Conservation (phyloP, 2,797 vertebrate genomes). For the Periophthalmus magnuspinnatus region DNA sequence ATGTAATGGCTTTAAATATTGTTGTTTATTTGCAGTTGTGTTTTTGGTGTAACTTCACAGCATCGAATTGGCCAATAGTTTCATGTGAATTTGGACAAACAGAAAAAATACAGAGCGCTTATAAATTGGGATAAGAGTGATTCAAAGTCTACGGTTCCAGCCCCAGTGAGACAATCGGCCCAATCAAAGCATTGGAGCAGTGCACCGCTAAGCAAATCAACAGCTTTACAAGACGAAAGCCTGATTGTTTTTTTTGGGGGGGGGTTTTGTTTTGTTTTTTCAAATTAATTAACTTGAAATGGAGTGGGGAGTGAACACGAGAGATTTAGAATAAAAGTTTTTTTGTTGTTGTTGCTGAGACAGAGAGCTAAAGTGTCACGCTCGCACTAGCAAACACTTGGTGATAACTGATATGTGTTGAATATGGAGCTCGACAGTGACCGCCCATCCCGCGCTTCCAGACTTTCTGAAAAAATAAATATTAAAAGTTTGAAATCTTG, state of each 20-base stretch:
- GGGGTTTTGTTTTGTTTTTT: conserved; percentile 47
- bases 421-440: too few relatives aligned
- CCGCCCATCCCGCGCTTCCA: too few relatives aligned
- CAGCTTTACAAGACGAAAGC: conserved; percentile 33
- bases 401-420: too few relatives aligned
- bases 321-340: conserved; percentile 43
- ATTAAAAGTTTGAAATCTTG: too few relatives aligned
- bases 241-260: conserved; percentile 53
- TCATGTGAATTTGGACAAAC: conserved; percentile 35
- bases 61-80: conserved; percentile 17
- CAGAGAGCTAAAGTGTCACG: conserved; percentile 36
- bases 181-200: conserved; percentile 45
- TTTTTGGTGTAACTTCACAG: neutral
- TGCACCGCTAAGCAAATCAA: conserved; percentile 25
- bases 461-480: too few relatives aligned
- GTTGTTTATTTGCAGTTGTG: neutral
- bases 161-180: conserved; percentile 49
- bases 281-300: conserved; percentile 62
- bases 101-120: conserved; percentile 53
- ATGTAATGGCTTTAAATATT: neutral
- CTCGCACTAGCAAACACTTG: conserved; percentile 23
- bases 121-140: conserved; percentile 42
- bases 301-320: conserved; percentile 4
- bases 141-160: conserved; percentile 11
- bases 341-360: conserved; percentile 17